phyloP scores from a whole-genome alignment of 1,140 invertebrate species.

The Drosophila trapezifrons region DNA sequence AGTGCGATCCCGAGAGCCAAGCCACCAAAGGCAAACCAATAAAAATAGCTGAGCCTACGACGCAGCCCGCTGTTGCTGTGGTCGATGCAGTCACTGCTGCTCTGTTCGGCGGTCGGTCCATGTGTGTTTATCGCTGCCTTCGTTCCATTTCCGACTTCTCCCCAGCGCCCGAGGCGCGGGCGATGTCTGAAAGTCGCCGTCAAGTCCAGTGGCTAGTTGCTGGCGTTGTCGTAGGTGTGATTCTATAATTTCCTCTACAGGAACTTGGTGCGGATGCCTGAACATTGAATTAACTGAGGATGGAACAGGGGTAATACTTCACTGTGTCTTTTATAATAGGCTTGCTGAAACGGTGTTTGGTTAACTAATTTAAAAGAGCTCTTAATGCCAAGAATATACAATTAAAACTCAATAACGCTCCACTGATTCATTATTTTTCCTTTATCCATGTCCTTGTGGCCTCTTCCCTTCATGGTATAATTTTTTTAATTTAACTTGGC shows the following conservation, averaged over 20 bases:
- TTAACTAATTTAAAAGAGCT: not conserved
- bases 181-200: constrained; percentile 7
- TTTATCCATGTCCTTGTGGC: not conserved
- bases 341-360: not conserved
- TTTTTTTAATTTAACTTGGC: not conserved
- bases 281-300: not conserved
- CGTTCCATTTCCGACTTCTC: constrained; percentile 32
- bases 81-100: constrained; percentile 10
- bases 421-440: not conserved
- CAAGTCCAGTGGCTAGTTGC: constrained; percentile 15
- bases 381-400: too few species aligned
- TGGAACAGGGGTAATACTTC: not conserved
- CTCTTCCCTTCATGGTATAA: not conserved
- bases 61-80: not conserved
- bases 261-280: too few species aligned
- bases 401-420: too few species aligned
- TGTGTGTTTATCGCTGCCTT: constrained; percentile 18
- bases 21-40: constrained; percentile 35
- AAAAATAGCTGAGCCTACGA: constrained; percentile 45
- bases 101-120: constrained; percentile 2
- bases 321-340: not conserved
- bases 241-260: constrained; percentile 6
- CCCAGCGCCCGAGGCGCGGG: constrained; percentile 13
- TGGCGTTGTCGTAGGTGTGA: constrained; percentile 28
- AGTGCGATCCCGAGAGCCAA: constrained; percentile 9